Conservation (phyloP, 2,888 invertebrate genomes). For the Hipparchia semele region DNA sequence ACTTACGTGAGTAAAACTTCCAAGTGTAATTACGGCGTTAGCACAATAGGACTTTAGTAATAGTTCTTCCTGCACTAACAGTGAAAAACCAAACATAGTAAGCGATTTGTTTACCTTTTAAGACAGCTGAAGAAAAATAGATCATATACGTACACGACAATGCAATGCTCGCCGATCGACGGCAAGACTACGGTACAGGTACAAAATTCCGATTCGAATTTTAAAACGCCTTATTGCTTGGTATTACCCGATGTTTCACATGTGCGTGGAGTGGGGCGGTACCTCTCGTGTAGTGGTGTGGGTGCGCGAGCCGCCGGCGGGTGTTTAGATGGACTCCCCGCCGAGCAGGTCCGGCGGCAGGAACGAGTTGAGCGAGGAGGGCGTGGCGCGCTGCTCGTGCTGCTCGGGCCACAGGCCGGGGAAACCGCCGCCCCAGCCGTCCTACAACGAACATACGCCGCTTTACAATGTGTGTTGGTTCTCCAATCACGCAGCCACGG, state of each 20-base stretch:
- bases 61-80: no score
- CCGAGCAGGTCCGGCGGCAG: constrained; percentile 94
- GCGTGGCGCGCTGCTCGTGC: constrained; percentile 91
- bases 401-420: constrained; percentile 86
- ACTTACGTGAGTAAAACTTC: no score
- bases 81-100: no score
- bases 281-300: background rate
- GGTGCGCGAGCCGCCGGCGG: constrained; percentile 1
- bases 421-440: constrained; percentile 78
- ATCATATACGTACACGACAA: no score
- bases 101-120: no score
- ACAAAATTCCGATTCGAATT: background rate
- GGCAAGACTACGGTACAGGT: background rate
- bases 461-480: background rate
- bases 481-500: no score
- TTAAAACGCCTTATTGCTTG: background rate
- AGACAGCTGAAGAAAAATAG: no score
- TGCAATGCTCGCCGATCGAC: no score
- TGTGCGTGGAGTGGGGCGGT: background rate
- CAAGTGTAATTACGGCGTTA: no score
- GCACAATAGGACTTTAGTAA: no score
- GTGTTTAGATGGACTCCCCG: constrained; percentile 90
- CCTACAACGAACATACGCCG: constrained; percentile 42
- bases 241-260: background rate
- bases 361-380: constrained; percentile 93